Evolutionary conservation across 2,113 vertebrate genomes (phyloP).

Genomic region (Oreochromis aureus): DNA sequence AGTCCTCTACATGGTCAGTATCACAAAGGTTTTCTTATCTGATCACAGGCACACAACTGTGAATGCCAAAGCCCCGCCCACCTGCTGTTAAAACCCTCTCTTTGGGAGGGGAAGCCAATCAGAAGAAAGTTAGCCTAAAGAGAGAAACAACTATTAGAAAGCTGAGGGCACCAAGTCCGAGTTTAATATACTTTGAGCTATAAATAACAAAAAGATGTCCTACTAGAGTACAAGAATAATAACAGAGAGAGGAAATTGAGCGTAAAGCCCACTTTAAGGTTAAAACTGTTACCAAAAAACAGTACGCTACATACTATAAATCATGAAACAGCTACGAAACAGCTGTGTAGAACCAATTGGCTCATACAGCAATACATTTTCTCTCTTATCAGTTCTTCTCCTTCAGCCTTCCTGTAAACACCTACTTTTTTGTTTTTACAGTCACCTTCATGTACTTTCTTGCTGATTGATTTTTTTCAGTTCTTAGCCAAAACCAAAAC

Average conservation of each 20-base stretch:
- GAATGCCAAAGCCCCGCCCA: fast-evolving
- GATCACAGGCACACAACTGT: neutral
- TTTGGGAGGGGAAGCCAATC: neutral
- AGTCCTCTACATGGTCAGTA: neutral
- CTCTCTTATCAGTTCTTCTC: neutral
- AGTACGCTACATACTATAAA: neutral
- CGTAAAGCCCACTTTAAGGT: fast-evolving
- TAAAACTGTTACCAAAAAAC: neutral
- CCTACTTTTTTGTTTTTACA: neutral
- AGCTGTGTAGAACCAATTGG: fast-evolving
- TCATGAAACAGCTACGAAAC: neutral
- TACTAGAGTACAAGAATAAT: neutral
- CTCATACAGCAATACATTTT: neutral
- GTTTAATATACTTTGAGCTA: neutral
- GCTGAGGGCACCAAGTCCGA: neutral
- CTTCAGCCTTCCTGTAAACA: neutral
- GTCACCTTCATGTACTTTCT: neutral
- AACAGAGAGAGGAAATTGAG: neutral
- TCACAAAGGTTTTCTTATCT: neutral
- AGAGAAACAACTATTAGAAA: neutral
- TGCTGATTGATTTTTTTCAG: neutral
- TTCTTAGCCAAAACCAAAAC: neutral
- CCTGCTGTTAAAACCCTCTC: neutral
- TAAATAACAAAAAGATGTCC: neutral
- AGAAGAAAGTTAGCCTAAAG: neutral